phyloP scores from a whole-genome alignment of 2,888 invertebrate genomes.

The Axea sp. region DNA sequence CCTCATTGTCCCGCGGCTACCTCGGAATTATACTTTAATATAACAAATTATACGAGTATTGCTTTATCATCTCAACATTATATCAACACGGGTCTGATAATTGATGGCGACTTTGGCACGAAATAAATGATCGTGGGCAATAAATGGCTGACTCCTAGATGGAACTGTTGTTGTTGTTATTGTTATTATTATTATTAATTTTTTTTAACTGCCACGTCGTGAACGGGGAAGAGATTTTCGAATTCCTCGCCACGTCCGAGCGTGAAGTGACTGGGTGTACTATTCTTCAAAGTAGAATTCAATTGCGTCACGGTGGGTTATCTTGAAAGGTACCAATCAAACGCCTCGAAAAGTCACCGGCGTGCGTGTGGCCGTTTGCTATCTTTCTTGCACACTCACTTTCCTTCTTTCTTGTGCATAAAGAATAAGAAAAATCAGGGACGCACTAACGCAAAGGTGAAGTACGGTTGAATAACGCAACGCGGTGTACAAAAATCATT shows the following conservation, averaged over 20 bases:
- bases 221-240: slow-evolving; percentile 33
- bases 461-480: too few species aligned
- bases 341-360: slow-evolving; percentile 68
- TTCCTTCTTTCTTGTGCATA: slow-evolving; percentile 25
- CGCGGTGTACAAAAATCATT: too few species aligned
- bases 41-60: slow-evolving; percentile 44
- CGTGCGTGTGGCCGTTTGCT: slow-evolving; percentile 73
- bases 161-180: too few species aligned
- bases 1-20: slow-evolving; percentile 38
- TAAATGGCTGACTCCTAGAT: slow-evolving; percentile 21
- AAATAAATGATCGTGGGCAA: slow-evolving; percentile 41
- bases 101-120: slow-evolving; percentile 44
- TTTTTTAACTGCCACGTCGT: too few species aligned
- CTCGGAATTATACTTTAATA: slow-evolving; percentile 48
- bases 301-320: slow-evolving; percentile 72
- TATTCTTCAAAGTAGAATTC: slow-evolving; percentile 68
- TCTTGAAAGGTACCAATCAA: slow-evolving; percentile 69
- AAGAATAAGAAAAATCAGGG: background rate
- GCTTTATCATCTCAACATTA: slow-evolving; percentile 43
- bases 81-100: slow-evolving; percentile 37
- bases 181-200: too few species aligned
- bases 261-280: slow-evolving; percentile 48
- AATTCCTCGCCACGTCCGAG: slow-evolving; percentile 48
- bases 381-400: slow-evolving; percentile 53
- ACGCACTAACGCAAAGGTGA: too few species aligned